These are phyloP conservation scores for Eupithecia pulchellata DNA, from an alignment of 2,888 invertebrate species.

Conservation along the genomic window DNA sequence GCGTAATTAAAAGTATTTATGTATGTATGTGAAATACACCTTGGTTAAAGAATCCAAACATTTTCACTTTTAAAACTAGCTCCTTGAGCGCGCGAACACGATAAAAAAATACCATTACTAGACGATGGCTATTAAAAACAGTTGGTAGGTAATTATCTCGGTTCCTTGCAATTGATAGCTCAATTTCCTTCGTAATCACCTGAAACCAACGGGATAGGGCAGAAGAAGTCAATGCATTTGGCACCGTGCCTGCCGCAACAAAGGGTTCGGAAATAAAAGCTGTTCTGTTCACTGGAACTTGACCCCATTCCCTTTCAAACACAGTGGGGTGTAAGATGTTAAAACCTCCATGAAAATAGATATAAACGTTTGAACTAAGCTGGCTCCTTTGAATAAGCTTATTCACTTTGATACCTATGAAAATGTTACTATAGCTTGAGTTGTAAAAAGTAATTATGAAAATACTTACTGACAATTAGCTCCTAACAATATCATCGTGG, in stretches of 20 bases:
- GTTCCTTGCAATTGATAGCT: constrained; percentile 17
- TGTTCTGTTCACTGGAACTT: constrained; percentile 39
- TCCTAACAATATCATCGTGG: no score
- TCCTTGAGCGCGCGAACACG: background rate
- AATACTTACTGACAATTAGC: no score
- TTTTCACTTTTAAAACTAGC: background rate
- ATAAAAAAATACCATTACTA: background rate
- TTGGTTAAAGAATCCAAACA: background rate
- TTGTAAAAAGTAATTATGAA: no score
- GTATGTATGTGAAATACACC: no score
- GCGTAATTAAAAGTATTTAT: background rate
- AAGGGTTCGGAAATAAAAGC: constrained; percentile 38
- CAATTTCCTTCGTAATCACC: constrained; percentile 27
- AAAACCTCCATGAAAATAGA: background rate
- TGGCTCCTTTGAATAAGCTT: no score
- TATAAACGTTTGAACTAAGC: no score
- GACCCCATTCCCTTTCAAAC: constrained; percentile 36
- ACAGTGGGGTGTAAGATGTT: constrained; percentile 24
- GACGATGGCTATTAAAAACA: constrained; percentile 1
- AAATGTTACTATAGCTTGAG: no score
- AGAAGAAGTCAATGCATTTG: constrained; percentile 47
- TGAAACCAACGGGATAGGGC: constrained; percentile 26
- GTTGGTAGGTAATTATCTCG: constrained; percentile 6
- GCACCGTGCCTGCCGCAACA: constrained; percentile 48
- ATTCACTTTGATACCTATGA: no score